Evolutionary conservation across 2,113 vertebrate species (phyloP).

Genomic region (Megaceryle maxima): DNA sequence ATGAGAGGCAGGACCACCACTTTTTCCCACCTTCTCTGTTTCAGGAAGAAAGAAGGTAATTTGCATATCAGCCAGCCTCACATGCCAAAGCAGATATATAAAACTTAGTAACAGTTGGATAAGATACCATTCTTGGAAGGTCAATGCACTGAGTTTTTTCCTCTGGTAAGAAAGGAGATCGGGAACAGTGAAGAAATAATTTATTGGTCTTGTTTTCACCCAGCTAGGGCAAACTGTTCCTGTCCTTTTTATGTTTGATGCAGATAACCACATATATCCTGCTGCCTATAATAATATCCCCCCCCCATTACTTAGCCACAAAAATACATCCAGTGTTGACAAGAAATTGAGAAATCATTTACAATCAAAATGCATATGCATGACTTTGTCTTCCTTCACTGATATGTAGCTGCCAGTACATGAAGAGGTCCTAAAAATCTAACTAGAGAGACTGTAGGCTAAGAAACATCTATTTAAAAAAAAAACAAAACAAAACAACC

Average conservation of each 20-base stretch:
- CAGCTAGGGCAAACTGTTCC: not conserved
- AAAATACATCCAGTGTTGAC: not conserved
- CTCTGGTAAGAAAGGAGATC: not conserved
- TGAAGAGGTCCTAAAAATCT: not conserved
- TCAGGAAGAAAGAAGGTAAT: not conserved
- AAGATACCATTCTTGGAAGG: not conserved
- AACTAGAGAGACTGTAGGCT: not conserved
- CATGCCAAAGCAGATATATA: not conserved
- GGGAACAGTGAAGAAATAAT: not conserved
- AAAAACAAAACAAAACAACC: not conserved
- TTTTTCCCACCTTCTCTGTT: not conserved
- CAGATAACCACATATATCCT: not conserved
- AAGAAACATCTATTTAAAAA: not conserved
- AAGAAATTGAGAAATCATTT: slow-evolving; percentile 12
- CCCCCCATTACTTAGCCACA: not conserved
- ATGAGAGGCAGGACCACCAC: not conserved
- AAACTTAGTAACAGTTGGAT: no score
- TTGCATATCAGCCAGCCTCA: not conserved
- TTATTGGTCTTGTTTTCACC: not conserved
- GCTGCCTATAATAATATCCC: not conserved
- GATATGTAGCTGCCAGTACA: not conserved
- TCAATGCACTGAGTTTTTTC: not conserved
- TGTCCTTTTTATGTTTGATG: not conserved
- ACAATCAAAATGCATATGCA: not conserved
- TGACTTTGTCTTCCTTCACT: not conserved